These are phyloP conservation scores for Eulithis prunata DNA, from an alignment of 2,888 invertebrate genomes.

Conservation along the genomic window DNA sequence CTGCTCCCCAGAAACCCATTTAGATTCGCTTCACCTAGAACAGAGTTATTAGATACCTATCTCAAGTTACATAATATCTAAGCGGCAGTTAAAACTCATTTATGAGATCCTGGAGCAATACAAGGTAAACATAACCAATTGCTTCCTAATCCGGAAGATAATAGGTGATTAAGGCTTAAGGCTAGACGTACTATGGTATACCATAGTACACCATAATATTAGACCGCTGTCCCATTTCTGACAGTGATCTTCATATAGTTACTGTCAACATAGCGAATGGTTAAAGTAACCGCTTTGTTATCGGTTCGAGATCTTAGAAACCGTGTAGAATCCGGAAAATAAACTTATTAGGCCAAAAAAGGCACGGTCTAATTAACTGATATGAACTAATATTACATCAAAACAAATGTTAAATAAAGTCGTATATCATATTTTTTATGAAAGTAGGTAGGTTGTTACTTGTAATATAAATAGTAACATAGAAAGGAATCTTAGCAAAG, in stretches of 20 bases:
- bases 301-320: background rate
- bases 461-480: no score
- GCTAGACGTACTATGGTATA: no score
- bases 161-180: constrained; percentile 9
- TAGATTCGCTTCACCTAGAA: no score
- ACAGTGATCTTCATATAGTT: background rate
- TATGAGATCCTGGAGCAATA: constrained; percentile 6
- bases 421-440: no score
- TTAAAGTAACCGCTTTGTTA: background rate
- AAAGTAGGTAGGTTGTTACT: no score
- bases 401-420: no score
- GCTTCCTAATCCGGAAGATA: constrained; percentile 15
- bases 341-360: background rate
- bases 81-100: constrained; percentile 2
- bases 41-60: no score
- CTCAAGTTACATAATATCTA: background rate
- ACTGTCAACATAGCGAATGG: background rate
- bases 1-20: constrained; percentile 1
- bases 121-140: constrained; percentile 11
- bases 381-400: no score
- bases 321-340: background rate
- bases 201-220: background rate
- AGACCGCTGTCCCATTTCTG: background rate
- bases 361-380: no score
- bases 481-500: no score